A percentile compares a stretch with the other conserved stretches of the same genome.
Evolutionary conservation across 2,113 vertebrate genomes (phyloP).

Genomic region (Rhea pennata): DNA sequence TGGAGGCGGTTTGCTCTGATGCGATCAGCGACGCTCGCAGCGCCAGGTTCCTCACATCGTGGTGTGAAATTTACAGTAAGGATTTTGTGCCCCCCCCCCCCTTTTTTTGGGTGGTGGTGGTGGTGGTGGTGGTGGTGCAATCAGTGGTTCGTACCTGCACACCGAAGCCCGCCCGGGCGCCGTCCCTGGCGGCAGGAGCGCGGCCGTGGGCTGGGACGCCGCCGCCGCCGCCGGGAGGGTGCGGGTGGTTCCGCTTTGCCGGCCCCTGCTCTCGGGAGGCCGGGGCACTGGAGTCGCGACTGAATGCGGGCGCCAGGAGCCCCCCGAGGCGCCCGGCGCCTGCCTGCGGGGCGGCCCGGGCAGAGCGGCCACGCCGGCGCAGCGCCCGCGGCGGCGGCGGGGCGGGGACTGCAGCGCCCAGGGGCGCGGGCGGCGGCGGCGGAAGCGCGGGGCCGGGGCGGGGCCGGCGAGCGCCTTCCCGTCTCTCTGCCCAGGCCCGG

Average conservation of each 20-base stretch:
- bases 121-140: too few relatives aligned
- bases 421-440: not conserved
- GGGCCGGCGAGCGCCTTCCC: accelerated
- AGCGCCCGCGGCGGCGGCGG: too few relatives aligned
- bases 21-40: not conserved
- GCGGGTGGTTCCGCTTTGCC: too few relatives aligned
- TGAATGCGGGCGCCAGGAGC: not conserved
- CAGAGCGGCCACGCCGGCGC: too few relatives aligned
- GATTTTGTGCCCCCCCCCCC: not conserved
- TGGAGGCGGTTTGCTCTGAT: not conserved
- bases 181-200: too few relatives aligned
- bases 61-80: not conserved
- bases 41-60: too few relatives aligned
- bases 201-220: too few relatives aligned
- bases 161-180: too few relatives aligned
- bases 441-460: not conserved
- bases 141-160: accelerated
- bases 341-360: too few relatives aligned
- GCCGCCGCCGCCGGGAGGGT: too few relatives aligned
- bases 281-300: not conserved
- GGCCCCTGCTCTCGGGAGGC: not conserved
- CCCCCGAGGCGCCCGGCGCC: too few relatives aligned
- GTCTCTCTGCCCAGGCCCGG: accelerated
- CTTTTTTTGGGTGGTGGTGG: too few relatives aligned
- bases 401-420: not conserved